Base-by-base conservation (phyloP, 2,797 vertebrate species). In the Chaunax sp. region DNA sequence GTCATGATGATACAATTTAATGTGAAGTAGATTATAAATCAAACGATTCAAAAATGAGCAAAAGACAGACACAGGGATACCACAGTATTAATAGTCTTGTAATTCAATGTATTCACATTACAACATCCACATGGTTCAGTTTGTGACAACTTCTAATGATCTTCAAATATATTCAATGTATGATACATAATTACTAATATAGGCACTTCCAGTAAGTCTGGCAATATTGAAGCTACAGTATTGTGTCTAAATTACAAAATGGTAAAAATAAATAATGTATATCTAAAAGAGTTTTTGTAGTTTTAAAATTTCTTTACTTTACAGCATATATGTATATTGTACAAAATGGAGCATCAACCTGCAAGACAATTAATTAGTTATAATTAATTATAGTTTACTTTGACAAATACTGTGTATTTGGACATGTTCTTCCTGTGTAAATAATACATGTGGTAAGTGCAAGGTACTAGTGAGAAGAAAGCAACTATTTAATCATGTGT, bases 151-250 rank as follows among this genome's bases (percentile, higher is more conserved):
- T 91, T 95, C 93, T 95, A 96, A 93, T 95, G 94, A 94, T 94
- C 92, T 94, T 94, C 94, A 95, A 95, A 96, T 93, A 90, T 91
- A 95, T 95, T 95, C 95, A 95, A 92, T 92, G 84, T 95, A 96
- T 96, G 92, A 94, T 96, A 96, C 95, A 96, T 95, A 95, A 95
- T 16, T 95, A 96, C 93, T 95, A 95, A 95, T 95, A 98, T 95
- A 98, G 97, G 97, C 97, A 98, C 97, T 98, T 98, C 95, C 96
- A 97, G 95, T 95, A 97, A 96, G 91, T 97, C 95, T 97, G 96
- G 95, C 94, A 94, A 96, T 95, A 93, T 95, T 94, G 90, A 92
- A 96, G 92, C 94, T 96, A 97, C 94, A 96, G 94, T 95, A 95
- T 95, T 95, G 94, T 96, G 93, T 96, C 96, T 97, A 96, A 94